These are phyloP conservation scores for Cataglyphis rosenhaueri DNA, from an alignment of 2,888 invertebrate genomes.

Conservation along the genomic window DNA sequence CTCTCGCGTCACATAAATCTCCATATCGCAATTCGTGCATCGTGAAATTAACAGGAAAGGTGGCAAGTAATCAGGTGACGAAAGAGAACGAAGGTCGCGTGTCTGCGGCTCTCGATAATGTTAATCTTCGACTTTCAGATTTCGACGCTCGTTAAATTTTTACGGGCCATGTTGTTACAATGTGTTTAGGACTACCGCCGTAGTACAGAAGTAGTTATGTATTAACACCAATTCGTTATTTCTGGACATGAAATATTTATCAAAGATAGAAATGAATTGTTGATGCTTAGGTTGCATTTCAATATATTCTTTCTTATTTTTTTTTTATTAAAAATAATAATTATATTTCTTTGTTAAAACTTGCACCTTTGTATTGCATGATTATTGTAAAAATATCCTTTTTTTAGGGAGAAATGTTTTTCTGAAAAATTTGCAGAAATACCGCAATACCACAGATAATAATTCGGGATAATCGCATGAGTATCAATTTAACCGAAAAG, in stretches of 20 bases:
- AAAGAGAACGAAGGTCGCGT: conserved; percentile 16
- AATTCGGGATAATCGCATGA: neutral
- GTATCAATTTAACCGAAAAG: conserved; percentile 39
- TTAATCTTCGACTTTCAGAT: conserved; percentile 48
- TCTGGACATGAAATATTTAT: conserved; percentile 26
- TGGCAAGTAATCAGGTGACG: neutral
- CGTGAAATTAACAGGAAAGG: neutral
- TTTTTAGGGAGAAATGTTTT: neutral
- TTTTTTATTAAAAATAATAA: neutral
- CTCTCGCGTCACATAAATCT: conserved; percentile 50
- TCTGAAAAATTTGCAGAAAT: conserved; percentile 20
- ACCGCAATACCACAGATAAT: neutral
- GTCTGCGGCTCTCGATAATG: conserved; percentile 27
- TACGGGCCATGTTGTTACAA: conserved; percentile 18
- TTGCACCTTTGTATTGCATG: neutral
- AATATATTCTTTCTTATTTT: neutral
- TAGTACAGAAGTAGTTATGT: conserved; percentile 7
- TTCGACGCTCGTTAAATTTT: conserved; percentile 45
- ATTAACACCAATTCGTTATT: conserved; percentile 24
- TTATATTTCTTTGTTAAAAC: neutral
- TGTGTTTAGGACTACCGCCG: conserved; percentile 10
- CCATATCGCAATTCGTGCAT: conserved; percentile 57
- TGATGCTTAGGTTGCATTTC: neutral
- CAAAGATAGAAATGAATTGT: conserved; percentile 15
- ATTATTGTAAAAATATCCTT: neutral